A percentile compares a stretch with the other conserved stretches of the same genome.
Conservation (phyloP, 2,888 invertebrate genomes). For the Ormyrus labotus region DNA sequence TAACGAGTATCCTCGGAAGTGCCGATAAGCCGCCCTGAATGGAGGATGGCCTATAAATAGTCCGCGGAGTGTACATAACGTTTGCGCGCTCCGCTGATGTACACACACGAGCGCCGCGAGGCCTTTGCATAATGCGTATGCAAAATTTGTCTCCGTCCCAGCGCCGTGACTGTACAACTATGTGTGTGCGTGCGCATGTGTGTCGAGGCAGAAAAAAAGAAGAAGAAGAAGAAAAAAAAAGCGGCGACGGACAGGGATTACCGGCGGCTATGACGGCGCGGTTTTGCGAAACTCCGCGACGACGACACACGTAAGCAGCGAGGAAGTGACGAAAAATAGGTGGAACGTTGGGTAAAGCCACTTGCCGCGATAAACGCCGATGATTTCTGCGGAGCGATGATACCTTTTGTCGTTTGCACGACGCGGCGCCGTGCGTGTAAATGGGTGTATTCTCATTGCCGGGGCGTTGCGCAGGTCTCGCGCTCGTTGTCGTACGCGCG, state of each 20-base stretch:
- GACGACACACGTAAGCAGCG: neutral
- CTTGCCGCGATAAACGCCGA: conserved; percentile 27
- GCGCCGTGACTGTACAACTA: no score
- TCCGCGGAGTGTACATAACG: neutral
- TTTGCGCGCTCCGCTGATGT: neutral
- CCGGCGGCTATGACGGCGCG: conserved; percentile 33
- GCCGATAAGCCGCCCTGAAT: neutral
- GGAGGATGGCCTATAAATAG: conserved; percentile 27
- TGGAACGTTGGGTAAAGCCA: conserved; percentile 42
- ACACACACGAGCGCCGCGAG: neutral
- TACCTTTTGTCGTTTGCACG: neutral
- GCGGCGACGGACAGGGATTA: neutral
- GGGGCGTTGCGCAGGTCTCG: neutral
- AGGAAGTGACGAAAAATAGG: conserved; percentile 49
- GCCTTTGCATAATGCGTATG: conserved; percentile 47
- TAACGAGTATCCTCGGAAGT: no score
- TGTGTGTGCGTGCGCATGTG: no score
- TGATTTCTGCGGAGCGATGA: conserved; percentile 31
- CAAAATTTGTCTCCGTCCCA: conserved; percentile 11
- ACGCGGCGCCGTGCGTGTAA: no score
- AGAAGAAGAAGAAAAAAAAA: neutral
- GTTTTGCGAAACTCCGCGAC: conserved; percentile 41
- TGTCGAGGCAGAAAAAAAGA: no score
- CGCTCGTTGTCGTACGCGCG: neutral
- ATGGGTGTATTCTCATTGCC: neutral